phyloP scores from a whole-genome alignment of 1,140 invertebrate species.

The Stegodyphus mimosarum region DNA sequence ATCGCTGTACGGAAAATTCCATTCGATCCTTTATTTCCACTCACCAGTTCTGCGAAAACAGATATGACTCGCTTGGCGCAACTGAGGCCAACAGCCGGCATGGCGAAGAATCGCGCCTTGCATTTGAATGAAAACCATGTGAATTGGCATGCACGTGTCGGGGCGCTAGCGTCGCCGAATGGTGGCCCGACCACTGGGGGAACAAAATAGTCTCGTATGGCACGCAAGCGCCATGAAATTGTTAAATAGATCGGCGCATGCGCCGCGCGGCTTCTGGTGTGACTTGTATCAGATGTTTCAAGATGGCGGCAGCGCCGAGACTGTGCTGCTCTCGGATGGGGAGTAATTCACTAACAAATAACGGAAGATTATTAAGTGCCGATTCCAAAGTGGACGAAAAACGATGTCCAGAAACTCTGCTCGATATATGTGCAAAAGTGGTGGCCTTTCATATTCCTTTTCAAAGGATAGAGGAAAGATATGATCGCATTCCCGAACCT shows the following conservation, averaged over 20 bases:
- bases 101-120: constrained; percentile 1
- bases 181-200: background rate
- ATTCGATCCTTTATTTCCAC: no score
- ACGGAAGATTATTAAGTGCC: constrained; percentile 61
- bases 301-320: constrained; percentile 69
- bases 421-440: constrained; percentile 84
- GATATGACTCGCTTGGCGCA: no score
- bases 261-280: constrained; percentile 63
- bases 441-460: constrained; percentile 87
- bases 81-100: background rate
- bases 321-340: constrained; percentile 67
- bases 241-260: constrained; percentile 64
- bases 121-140: constrained; percentile 61
- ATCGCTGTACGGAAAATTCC: no score
- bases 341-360: constrained; percentile 60
- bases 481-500: constrained; percentile 86
- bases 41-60: no score
- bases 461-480: constrained; percentile 86
- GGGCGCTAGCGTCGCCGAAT: constrained; percentile 29
- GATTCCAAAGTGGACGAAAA: constrained; percentile 64
- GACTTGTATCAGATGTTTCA: constrained; percentile 67
- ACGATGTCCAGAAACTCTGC: constrained; percentile 72
- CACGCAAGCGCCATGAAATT: constrained; percentile 61
- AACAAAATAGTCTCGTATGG: no score
- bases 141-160: constrained; percentile 32